These are phyloP conservation scores for Drosophila bunnanda DNA, from an alignment of 2,888 invertebrate species.

Conservation along the genomic window DNA sequence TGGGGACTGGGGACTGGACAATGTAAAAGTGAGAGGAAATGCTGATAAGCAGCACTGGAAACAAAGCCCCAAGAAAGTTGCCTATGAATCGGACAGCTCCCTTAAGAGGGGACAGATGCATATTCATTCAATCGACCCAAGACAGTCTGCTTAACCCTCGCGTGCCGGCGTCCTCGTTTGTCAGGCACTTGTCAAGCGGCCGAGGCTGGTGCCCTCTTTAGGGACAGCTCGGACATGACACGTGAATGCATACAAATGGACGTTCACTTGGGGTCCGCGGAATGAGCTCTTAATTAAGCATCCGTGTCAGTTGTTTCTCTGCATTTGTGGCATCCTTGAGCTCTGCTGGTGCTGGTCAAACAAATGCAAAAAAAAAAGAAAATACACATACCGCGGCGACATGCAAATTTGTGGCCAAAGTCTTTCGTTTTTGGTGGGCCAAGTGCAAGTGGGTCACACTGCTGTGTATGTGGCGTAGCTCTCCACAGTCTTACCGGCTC, in stretches of 20 bases:
- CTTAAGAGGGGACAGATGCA: constrained; percentile 13
- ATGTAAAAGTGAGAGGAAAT: constrained; percentile 47
- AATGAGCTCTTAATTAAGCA: constrained; percentile 77
- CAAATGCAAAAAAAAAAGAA: constrained; percentile 35
- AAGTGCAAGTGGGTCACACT: constrained; percentile 66
- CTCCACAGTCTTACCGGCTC: constrained; percentile 10
- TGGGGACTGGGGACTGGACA: constrained; percentile 20
- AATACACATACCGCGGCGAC: constrained; percentile 45
- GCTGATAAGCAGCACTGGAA: constrained; percentile 22
- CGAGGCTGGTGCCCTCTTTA: constrained; percentile 33
- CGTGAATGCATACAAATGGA: constrained; percentile 37
- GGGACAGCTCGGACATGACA: constrained; percentile 53
- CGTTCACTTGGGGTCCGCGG: constrained; percentile 67
- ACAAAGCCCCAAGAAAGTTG: constrained; percentile 34
- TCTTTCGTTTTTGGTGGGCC: constrained; percentile 62
- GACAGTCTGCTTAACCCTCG: constrained; percentile 30
- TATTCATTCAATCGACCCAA: constrained; percentile 23
- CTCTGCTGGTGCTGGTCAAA: constrained; percentile 14
- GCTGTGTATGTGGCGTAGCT: constrained; percentile 28
- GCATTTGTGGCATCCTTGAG: constrained; percentile 36
- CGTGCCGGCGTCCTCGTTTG: constrained; percentile 41
- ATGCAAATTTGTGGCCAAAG: constrained; percentile 64
- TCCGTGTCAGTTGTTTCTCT: constrained; percentile 60
- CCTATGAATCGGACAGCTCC: constrained; percentile 29
- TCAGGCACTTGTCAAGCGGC: constrained; percentile 26